A percentile compares a stretch with the other conserved stretches of the same genome.
These are phyloP conservation scores for Heliconius himera DNA, from an alignment of 1,140 invertebrate genomes.

Conservation along the genomic window DNA sequence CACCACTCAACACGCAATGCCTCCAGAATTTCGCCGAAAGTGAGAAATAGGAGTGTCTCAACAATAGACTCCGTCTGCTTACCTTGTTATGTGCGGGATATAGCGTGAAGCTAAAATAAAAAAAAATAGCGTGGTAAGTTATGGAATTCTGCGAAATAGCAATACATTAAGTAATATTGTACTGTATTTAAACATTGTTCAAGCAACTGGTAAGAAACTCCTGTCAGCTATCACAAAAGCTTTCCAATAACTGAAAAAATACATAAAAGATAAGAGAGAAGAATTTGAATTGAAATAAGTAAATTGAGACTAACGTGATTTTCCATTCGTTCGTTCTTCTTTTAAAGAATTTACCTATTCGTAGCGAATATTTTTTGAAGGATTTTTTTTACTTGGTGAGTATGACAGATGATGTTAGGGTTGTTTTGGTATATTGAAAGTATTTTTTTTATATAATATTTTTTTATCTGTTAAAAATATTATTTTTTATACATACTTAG, in stretches of 20 bases:
- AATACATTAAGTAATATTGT: no score
- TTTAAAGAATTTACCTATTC: neutral
- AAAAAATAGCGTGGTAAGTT: no score
- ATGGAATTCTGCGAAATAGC: no score
- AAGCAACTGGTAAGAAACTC: neutral
- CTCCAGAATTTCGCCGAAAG: no score
- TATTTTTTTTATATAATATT: neutral
- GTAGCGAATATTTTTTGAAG: neutral
- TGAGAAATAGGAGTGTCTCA: no score
- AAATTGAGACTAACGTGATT: slow-evolving; percentile 19
- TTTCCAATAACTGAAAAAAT: neutral
- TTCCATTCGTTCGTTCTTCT: slow-evolving; percentile 7
- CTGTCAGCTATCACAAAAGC: neutral
- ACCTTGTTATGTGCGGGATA: no score
- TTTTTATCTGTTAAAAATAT: no score
- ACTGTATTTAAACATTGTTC: no score
- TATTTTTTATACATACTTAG: no score
- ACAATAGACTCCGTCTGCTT: no score
- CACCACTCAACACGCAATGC: no score
- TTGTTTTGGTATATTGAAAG: neutral
- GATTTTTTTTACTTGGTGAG: neutral
- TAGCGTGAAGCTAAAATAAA: no score
- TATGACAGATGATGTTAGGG: neutral
- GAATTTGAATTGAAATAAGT: slow-evolving; percentile 1
- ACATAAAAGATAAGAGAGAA: slow-evolving; percentile 1